These are phyloP conservation scores for Actenoides lindsayi DNA, from an alignment of 2,113 vertebrate genomes.

Conservation along the genomic window DNA sequence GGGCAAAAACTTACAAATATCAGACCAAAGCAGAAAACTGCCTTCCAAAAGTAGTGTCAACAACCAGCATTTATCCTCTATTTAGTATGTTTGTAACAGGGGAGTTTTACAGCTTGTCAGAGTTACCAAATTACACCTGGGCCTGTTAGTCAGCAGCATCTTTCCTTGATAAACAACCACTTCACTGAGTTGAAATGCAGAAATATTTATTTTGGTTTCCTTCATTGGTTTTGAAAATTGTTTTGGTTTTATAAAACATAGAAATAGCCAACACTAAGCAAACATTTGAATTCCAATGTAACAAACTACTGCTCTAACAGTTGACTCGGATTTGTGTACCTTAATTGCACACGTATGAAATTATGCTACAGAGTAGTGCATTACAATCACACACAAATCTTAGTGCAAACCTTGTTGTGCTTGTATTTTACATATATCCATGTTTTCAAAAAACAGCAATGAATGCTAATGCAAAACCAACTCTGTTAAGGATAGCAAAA, in stretches of 20 bases:
- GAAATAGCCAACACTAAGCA: slow-evolving; percentile 82
- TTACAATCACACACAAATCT: slow-evolving; percentile 74
- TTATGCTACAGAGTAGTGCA: slow-evolving; percentile 78
- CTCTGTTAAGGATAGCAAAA: slow-evolving; percentile 64
- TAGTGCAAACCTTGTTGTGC: slow-evolving; percentile 80
- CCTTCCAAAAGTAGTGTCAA: neutral
- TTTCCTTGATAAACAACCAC: slow-evolving; percentile 3
- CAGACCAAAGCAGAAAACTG: neutral
- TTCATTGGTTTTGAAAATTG: slow-evolving; percentile 83
- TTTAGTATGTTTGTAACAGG: neutral
- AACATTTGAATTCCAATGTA: slow-evolving; percentile 77
- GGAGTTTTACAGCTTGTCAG: neutral
- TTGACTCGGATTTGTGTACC: slow-evolving; percentile 71
- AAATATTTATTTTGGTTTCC: slow-evolving; percentile 87
- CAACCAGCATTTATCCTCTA: neutral
- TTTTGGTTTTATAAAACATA: slow-evolving; percentile 87
- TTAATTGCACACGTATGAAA: slow-evolving; percentile 71
- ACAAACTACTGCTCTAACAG: slow-evolving; percentile 72
- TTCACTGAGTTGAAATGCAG: slow-evolving; percentile 73
- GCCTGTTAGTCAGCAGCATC: neutral
- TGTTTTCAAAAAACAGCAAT: slow-evolving; percentile 59
- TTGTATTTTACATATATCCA: slow-evolving; percentile 66
- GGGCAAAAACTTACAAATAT: neutral
- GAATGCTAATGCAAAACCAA: slow-evolving; percentile 56
- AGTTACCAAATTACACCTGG: neutral